A percentile compares a stretch with the other conserved stretches of the same genome.
These are phyloP conservation scores for Drosophila hamatofila DNA, from an alignment of 2,888 invertebrate genomes.

Conservation along the genomic window DNA sequence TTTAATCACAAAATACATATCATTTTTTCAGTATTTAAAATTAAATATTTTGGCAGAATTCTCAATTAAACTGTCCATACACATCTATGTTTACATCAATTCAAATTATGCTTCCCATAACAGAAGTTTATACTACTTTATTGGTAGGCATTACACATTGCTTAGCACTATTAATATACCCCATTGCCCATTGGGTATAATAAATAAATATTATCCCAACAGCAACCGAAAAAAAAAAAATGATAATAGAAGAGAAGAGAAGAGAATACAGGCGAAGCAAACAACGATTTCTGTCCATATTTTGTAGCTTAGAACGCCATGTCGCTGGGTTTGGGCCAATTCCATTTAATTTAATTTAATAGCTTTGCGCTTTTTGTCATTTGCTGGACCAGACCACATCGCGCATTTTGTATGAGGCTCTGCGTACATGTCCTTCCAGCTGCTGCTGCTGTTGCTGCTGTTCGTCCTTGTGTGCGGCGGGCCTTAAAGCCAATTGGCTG, in stretches of 20 bases:
- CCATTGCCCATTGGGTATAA: neutral
- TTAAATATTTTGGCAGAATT: neutral
- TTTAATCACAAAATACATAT: too few species aligned
- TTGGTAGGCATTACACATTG: neutral
- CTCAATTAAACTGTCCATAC: neutral
- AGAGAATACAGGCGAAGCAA: neutral
- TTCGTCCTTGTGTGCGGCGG: slow-evolving; percentile 37
- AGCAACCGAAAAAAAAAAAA: neutral
- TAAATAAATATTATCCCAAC: slow-evolving; percentile 28
- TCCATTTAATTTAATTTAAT: slow-evolving; percentile 83
- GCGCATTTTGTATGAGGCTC: slow-evolving; percentile 65
- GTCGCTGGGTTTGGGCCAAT: slow-evolving; percentile 73
- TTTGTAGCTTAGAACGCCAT: slow-evolving; percentile 51
- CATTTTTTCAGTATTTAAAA: neutral
- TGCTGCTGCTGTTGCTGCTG: slow-evolving; percentile 44
- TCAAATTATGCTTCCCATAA: too few species aligned
- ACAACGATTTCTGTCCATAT: slow-evolving; percentile 60
- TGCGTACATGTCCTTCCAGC: slow-evolving; percentile 34
- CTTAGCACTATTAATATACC: neutral
- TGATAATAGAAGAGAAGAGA: slow-evolving; percentile 28
- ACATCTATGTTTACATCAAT: neutral
- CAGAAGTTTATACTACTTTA: neutral
- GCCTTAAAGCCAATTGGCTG: slow-evolving; percentile 74
- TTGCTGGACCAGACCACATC: slow-evolving; percentile 54
- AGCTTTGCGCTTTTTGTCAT: slow-evolving; percentile 79